Conservation (phyloP, 2,113 vertebrate genomes). For the Urocitellus parryii region DNA sequence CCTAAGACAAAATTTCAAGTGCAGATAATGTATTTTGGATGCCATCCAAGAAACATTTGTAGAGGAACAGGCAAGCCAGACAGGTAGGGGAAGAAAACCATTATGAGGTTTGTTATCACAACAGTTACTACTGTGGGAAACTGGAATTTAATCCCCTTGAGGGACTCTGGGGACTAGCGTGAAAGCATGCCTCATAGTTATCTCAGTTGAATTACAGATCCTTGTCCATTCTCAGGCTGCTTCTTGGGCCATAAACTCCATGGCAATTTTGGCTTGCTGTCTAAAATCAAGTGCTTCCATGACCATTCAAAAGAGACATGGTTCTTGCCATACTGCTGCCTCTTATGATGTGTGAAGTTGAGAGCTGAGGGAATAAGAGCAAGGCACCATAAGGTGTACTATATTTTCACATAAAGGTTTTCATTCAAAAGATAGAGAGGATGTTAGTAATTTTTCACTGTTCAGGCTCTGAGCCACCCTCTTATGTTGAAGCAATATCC, state of each 20-base stretch:
- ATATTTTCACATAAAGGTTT: not conserved
- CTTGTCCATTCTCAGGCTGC: not conserved
- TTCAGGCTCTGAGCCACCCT: not conserved
- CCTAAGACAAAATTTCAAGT: conserved; percentile 48
- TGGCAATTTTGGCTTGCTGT: not conserved
- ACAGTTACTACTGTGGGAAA: not conserved
- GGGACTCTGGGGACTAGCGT: not conserved
- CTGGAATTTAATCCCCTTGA: not conserved
- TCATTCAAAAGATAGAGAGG: not conserved
- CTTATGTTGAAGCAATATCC: conserved; percentile 23
- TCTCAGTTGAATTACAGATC: not conserved
- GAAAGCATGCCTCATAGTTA: conserved; percentile 4
- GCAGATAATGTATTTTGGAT: not conserved
- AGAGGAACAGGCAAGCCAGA: not conserved
- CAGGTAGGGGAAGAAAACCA: not conserved
- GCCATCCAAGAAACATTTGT: not conserved
- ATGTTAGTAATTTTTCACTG: not conserved
- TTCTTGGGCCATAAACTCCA: not conserved
- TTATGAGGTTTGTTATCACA: not conserved
- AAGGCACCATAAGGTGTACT: not conserved
- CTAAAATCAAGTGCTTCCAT: conserved; percentile 17
- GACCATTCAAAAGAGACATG: not conserved
- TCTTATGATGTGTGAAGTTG: not conserved
- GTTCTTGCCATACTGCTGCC: not conserved
- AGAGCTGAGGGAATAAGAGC: not conserved